Percentiles rank a stretch among this genome's conserved stretches.
These are phyloP conservation scores for Enteromius unitaeniatus DNA, from an alignment of 2,797 vertebrate genomes.

Conservation along the genomic window DNA sequence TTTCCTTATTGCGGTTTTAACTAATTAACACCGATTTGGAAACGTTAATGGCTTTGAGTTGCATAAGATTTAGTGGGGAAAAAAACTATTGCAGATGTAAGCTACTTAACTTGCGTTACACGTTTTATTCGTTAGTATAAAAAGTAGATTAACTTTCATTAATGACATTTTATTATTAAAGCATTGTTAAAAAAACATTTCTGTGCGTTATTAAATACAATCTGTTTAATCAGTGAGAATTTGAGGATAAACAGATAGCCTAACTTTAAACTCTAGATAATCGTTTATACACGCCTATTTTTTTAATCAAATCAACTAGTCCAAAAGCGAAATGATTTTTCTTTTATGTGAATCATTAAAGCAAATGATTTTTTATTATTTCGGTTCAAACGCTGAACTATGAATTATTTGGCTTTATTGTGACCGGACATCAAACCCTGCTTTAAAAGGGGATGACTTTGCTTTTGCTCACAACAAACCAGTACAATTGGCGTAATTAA, in stretches of 20 bases:
- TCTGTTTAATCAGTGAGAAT: not conserved
- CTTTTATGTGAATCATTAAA: not conserved
- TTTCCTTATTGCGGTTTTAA: slow-evolving; percentile 52
- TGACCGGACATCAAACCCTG: slow-evolving; percentile 66
- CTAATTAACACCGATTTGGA: slow-evolving; percentile 50
- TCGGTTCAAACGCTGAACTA: not conserved
- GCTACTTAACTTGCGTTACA: not conserved
- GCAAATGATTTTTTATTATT: not conserved
- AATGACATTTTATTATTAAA: not conserved
- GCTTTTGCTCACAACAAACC: slow-evolving; percentile 64
- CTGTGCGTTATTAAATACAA: not conserved
- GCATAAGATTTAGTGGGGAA: not conserved
- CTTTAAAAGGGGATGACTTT: slow-evolving; percentile 61
- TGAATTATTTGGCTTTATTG: slow-evolving; percentile 55
- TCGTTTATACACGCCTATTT: not conserved
- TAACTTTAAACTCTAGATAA: not conserved
- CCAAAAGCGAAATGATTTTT: not conserved
- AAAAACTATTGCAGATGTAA: not conserved
- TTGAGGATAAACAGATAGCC: not conserved
- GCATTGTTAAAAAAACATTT: not conserved
- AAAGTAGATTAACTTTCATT: not conserved
- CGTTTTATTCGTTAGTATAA: not conserved
- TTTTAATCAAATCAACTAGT: not conserved
- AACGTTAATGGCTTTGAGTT: not conserved
- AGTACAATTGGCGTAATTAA: slow-evolving; percentile 77